Base-by-base conservation (phyloP, 1,140 invertebrate genomes). In the Neotoxoptera formosana region DNA sequence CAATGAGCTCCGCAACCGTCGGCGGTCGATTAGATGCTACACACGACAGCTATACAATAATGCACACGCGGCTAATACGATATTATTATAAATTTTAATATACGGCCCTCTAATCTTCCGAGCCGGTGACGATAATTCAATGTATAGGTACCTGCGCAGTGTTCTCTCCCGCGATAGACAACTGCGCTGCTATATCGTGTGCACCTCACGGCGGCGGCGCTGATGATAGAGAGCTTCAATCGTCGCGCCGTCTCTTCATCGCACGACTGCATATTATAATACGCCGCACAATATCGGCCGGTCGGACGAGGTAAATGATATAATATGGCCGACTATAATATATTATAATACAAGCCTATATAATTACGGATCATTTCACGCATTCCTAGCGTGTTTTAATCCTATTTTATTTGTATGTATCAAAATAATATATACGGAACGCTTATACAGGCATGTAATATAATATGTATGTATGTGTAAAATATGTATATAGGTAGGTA, bases 311-410 rank as follows among this genome's bases (percentile, higher is more conserved):
- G 81, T 83, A 83, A 41, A 83, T 41, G 81, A 83, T 84, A 9
- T 84, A 25, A 45, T 45, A 4, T 23, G 23, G n/a, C 7, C 81
- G 81, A 83, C 34, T 7, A 14, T 53, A 53, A 7, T 53, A 47
- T 30, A 83, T 20, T 7, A 14, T 53, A 53, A 7, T 53, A 47
- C 45, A n/a, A n/a, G 25, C 41, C 84, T n/a, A 47, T 86, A 47
- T 45, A 45, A 25, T 45, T 56, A 89, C 11, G 36, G 51, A 89
- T 36, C 34, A 25, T 53, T 89, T 53, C 88, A 89, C 51, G 51
- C 88, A 89, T 89, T 89, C 88, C 51, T 36, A 21, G 88, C 88
- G 87, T 20, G 87, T 36, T 89, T 56, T 36, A 36, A 56, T 53
- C 87, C 48, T 21, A 34, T 36, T n/a, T n/a, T n/a, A n/a, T n/a